Conservation (phyloP, 1,140 invertebrate species). For the Lethrus apterus region DNA sequence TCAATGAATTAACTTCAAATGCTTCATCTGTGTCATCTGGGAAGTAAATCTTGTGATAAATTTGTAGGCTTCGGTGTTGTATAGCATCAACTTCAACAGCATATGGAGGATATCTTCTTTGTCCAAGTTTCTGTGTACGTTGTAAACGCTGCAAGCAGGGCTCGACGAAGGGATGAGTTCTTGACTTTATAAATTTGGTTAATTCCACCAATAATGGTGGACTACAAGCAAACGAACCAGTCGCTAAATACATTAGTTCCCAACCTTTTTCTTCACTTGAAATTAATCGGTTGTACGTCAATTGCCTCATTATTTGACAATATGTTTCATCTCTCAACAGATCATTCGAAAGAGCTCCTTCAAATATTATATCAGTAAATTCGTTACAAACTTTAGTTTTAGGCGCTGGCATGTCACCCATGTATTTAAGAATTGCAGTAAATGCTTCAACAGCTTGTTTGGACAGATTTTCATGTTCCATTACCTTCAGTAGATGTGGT, state of each 20-base stretch:
- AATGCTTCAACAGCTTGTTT: slow-evolving; percentile 61
- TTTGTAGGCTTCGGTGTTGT: slow-evolving; percentile 87
- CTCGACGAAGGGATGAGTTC: slow-evolving; percentile 67
- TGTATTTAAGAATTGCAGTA: slow-evolving; percentile 84
- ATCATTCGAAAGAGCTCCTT: slow-evolving; percentile 67
- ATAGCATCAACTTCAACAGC: slow-evolving; percentile 93
- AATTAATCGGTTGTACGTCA: slow-evolving; percentile 76
- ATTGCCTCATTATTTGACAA: slow-evolving; percentile 90
- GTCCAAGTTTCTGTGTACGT: slow-evolving; percentile 64
- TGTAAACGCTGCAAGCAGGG: slow-evolving; percentile 79
- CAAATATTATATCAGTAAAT: slow-evolving; percentile 86
- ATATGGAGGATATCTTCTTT: slow-evolving; percentile 84
- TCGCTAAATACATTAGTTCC: slow-evolving; percentile 88
- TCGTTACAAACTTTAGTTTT: slow-evolving; percentile 60
- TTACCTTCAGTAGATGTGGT: slow-evolving; percentile 77
- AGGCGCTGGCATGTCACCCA: slow-evolving; percentile 84
- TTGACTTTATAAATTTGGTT: slow-evolving; percentile 68
- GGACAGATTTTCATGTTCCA: slow-evolving; percentile 64
- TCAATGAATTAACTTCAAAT: slow-evolving; percentile 71
- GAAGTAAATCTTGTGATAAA: slow-evolving; percentile 90
- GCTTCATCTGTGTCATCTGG: slow-evolving; percentile 88
- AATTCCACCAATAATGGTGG: slow-evolving; percentile 51
- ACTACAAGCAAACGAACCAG: slow-evolving; percentile 75
- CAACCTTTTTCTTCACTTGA: slow-evolving; percentile 85
- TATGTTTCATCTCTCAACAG: slow-evolving; percentile 84